Percentiles rank a stretch among this genome's conserved stretches.
phyloP scores from a whole-genome alignment of 2,888 invertebrate species.

The Opisthograptis luteolata region DNA sequence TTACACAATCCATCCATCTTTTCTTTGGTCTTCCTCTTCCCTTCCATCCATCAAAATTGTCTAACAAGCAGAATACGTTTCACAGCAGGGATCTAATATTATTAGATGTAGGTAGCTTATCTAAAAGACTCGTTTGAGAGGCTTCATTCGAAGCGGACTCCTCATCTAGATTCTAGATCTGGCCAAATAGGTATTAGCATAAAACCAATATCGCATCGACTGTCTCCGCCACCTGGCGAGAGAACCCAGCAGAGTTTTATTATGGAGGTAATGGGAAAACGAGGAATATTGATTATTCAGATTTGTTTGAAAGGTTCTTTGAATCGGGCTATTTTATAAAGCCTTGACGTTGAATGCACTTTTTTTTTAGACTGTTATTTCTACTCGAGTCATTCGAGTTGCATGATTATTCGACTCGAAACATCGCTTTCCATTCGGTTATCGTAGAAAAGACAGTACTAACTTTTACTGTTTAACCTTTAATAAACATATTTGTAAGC shows the following conservation, averaged over 20 bases:
- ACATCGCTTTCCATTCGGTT: too few relatives aligned
- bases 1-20: too few relatives aligned
- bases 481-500: constrained; percentile 16
- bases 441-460: constrained; percentile 6
- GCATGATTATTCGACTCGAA: too few relatives aligned
- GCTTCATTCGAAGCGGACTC: neutral
- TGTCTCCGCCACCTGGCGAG: constrained; percentile 57
- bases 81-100: too few relatives aligned
- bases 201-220: constrained; percentile 71
- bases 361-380: too few relatives aligned
- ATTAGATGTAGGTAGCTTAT: constrained; percentile 4
- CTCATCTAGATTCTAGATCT: constrained; percentile 36
- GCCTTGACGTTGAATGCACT: too few relatives aligned
- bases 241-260: constrained; percentile 57
- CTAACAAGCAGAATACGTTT: too few relatives aligned
- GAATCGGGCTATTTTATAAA: too few relatives aligned
- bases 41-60: too few relatives aligned
- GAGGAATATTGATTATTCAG: constrained; percentile 27
- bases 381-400: too few relatives aligned
- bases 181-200: constrained; percentile 74
- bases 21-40: too few relatives aligned
- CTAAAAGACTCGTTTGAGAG: constrained; percentile 3
- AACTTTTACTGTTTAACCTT: constrained; percentile 4
- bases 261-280: constrained; percentile 30
- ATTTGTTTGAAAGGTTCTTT: constrained; percentile 3